Conservation (phyloP, 2,797 vertebrate genomes). For the Dipus sagitta region DNA sequence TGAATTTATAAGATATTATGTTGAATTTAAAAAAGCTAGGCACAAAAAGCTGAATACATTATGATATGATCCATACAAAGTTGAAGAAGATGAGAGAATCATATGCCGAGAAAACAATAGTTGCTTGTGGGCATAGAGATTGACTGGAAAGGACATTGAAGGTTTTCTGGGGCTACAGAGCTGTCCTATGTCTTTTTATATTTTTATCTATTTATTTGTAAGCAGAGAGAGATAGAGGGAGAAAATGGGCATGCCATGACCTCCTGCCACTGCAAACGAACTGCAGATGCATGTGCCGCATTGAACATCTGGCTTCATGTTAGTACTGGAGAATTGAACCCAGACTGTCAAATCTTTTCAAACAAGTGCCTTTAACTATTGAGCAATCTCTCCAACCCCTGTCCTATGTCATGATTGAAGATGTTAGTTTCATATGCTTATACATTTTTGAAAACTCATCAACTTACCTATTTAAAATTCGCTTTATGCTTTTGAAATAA, state of each 20-base stretch:
- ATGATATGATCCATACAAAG: not conserved
- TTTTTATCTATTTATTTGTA: too few relatives aligned
- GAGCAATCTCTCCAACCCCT: too few relatives aligned
- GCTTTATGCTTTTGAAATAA: slow-evolving; percentile 47
- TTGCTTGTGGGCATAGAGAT: not conserved
- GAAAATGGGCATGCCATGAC: too few relatives aligned
- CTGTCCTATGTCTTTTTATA: not conserved
- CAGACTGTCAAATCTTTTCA: too few relatives aligned
- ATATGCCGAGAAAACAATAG: not conserved
- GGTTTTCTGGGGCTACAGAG: not conserved
- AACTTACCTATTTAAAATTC: not conserved
- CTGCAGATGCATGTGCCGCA: too few relatives aligned
- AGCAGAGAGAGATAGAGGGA: too few relatives aligned
- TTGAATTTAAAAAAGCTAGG: not conserved
- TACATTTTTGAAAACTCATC: not conserved
- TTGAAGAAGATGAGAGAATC: not conserved
- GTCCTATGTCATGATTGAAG: not conserved
- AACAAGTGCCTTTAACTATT: too few relatives aligned
- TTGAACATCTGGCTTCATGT: too few relatives aligned
- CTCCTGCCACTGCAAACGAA: too few relatives aligned
- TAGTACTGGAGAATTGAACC: too few relatives aligned
- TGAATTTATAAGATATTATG: not conserved
- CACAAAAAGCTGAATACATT: not conserved
- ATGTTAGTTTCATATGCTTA: not conserved
- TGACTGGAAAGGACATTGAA: not conserved